Evolutionary conservation across 2,888 invertebrate genomes (phyloP), one percentile per base, ranked within the genome.

Genomic region (Bombylius discolor): DNA sequence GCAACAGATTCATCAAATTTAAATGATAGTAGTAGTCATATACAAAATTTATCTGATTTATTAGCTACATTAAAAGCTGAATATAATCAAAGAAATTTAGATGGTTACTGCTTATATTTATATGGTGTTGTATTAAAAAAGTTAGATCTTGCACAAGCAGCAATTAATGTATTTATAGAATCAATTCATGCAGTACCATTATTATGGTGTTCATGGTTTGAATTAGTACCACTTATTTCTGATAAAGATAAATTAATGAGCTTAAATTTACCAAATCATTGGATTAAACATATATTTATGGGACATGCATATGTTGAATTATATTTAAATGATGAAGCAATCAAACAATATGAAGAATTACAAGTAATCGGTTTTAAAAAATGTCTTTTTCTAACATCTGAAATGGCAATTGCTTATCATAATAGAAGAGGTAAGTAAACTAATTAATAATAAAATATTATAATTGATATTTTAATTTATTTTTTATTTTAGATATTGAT

Each of bases 201-300:
- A 66, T 81, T 95, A 58, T 99, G 98, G 98, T 87, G 92, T 47
- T 89, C 96, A 0, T 99, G 98, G 92, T 78, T 91, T 44, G 96
- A 97, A 71, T 76, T 99, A 13, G 87, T 93, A 0, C 82, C 87
- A 9, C 76, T 98, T 3, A 84, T 97, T 54, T 82, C 84, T 60
- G 89, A 90, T 65, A 85, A 86, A 71, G 88, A 89, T 65, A 87
- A 85, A 52, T 68, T 87, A 31, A 78, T 82, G 58, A 77, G 79
- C 5, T 68, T 85, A 5, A 78, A 80, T 57, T 70, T 87, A 47
- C 94, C 95, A 0, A 83, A 85, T 62, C 93, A 94, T 72, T 98
- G 97, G 97, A 92, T 97, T 80, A 87, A 88, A 71, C 82, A 89
- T 62, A 89, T 98, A 68, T 98, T 97, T 72, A 78, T 89, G 58